Evolutionary conservation across 2,113 vertebrate genomes (phyloP), one percentile per base, ranked within the genome.

Genomic region (Malurus cyaneus): DNA sequence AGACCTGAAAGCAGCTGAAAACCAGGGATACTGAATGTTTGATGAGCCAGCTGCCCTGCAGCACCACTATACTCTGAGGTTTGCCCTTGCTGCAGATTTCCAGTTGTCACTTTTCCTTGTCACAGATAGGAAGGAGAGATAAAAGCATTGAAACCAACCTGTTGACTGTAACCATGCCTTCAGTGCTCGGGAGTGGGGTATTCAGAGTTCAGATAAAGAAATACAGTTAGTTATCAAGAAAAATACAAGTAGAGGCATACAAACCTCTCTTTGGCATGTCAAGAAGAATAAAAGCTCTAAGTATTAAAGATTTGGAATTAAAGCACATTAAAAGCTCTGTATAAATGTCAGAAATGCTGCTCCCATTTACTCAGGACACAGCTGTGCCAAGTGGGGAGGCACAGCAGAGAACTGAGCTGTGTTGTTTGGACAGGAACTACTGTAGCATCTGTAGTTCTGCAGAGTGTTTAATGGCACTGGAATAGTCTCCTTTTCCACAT

Each of bases 201-300:
- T 13, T 53, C 25, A 71, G 66, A 44, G 31, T 83, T 65, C 18
- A 31, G 46, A 34, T 53, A 53, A 73, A 80, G 64, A 93, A 91
- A 96, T 66, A 64, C 14, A 62, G 52, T 74, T 94, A 91, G 50
- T 66, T 76, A 70, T 79, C 8, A 71, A 79, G 67, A 83, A 85
- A 73, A 88, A 80, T 39, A 88, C 24, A 85, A 73, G 47, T 24
- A 41, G 56, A 89, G 77, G 70, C 71, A 25, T 67, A 74, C 70
- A 18, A 79, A 41, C 67, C 89, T 84, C 80, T 92, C 62, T 96
- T 94, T 96, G 95, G 94, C 64, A 91, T 12, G 4, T 66, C 52
- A 83, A 80, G 85, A 93, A 91, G 32, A 90, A 87, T n/a, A 80
- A 89, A 95, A 96, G 72, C 47, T 86, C 7, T 62, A 92, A 91